These are phyloP conservation scores for Oedothorax gibbosus DNA, from an alignment of 1,140 invertebrate genomes.

Conservation along the genomic window DNA sequence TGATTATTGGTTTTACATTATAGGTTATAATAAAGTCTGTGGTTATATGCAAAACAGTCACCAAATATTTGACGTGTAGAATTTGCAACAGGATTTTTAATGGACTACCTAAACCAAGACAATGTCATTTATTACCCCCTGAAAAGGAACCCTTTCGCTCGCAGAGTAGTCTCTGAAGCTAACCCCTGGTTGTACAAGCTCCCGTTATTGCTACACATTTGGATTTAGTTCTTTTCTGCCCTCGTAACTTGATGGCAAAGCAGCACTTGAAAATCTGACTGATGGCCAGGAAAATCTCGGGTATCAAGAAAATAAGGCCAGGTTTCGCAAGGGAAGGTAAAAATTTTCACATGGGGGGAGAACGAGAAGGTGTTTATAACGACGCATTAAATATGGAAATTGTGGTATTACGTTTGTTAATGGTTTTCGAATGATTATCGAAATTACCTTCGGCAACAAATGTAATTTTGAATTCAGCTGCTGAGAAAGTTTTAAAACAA, in stretches of 20 bases:
- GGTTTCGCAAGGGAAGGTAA: neutral
- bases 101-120: too few species aligned
- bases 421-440: constrained; percentile 42
- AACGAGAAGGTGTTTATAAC: constrained; percentile 19
- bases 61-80: too few species aligned
- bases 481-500: constrained; percentile 4
- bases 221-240: constrained; percentile 35
- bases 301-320: constrained; percentile 8
- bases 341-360: constrained; percentile 20
- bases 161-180: too few species aligned
- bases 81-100: too few species aligned
- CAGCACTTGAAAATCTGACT: constrained; percentile 20
- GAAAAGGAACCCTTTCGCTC: too few species aligned
- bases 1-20: too few species aligned
- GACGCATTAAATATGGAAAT: constrained; percentile 40
- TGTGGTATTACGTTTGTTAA: constrained; percentile 40
- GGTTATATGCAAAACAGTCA: too few species aligned
- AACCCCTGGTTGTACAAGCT: too few species aligned
- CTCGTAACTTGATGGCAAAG: constrained; percentile 18
- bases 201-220: constrained; percentile 28
- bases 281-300: constrained; percentile 11
- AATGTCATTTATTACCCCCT: too few species aligned
- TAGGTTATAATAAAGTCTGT: too few species aligned
- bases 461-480: constrained; percentile 18
- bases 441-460: constrained; percentile 30